phyloP scores from a whole-genome alignment of 2,797 vertebrate genomes.

The Labroides dimidiatus region DNA sequence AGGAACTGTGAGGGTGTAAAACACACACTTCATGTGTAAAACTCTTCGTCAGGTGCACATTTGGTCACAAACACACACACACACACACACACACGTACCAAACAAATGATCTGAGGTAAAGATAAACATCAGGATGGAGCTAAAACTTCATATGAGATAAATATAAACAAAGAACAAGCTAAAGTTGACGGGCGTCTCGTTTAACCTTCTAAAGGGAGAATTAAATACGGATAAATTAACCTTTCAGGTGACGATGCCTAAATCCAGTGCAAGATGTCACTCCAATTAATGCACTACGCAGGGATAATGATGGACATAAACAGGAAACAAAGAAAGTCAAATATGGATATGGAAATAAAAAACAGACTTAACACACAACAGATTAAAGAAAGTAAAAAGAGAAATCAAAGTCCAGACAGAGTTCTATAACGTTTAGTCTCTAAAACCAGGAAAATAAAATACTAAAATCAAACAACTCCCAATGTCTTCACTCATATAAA shows the following conservation, averaged over 20 bases:
- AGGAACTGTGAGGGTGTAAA: slow-evolving; percentile 13
- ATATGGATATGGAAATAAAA: background rate
- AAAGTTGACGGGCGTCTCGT: background rate
- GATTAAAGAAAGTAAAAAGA: background rate
- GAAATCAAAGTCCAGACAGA: background rate
- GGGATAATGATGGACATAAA: background rate
- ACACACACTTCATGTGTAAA: slow-evolving; percentile 13
- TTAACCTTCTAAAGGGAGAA: slow-evolving; percentile 3
- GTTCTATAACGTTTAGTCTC: no score
- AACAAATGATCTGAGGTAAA: slow-evolving; percentile 48
- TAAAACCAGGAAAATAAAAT: slow-evolving; percentile 9
- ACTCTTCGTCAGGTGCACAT: slow-evolving; percentile 1
- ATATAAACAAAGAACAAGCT: slow-evolving; percentile 1
- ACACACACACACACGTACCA: slow-evolving; percentile 1
- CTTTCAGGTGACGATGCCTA: slow-evolving; percentile 16
- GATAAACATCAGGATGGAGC: slow-evolving; percentile 32
- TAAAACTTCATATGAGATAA: slow-evolving; percentile 63
- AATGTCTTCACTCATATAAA: slow-evolving; percentile 48
- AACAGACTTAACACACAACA: background rate
- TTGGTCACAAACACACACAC: background rate
- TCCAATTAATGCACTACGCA: slow-evolving; percentile 10
- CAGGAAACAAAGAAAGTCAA: background rate
- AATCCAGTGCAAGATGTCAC: slow-evolving; percentile 43
- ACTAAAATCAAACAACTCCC: background rate
- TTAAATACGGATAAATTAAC: slow-evolving; percentile 60